phyloP scores from a whole-genome alignment of 2,797 vertebrate species.

The Esox masquinongy region DNA sequence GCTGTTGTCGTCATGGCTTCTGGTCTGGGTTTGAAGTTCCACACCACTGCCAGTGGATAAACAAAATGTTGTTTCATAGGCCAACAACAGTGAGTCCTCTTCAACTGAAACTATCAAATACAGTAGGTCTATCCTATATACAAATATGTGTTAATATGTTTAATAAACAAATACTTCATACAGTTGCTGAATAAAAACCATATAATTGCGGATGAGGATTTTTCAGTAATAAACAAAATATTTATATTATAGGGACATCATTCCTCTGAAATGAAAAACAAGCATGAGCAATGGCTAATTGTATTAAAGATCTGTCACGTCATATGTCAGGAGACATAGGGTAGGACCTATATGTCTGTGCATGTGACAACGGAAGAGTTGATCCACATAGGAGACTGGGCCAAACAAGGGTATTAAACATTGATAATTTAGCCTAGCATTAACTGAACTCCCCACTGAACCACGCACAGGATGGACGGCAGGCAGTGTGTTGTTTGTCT shows the following conservation, averaged over 20 bases:
- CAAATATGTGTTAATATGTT: neutral
- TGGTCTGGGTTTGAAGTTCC: neutral
- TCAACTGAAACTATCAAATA: neutral
- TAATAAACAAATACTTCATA: neutral
- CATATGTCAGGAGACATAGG: neutral
- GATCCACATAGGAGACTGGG: neutral
- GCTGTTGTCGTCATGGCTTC: constrained; percentile 9
- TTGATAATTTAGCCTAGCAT: neutral
- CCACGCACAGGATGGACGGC: neutral
- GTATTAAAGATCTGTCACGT: neutral
- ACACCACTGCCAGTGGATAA: neutral
- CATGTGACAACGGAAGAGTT: neutral
- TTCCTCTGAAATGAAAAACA: neutral
- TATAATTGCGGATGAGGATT: neutral
- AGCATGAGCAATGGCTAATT: neutral
- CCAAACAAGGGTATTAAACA: neutral
- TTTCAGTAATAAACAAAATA: neutral
- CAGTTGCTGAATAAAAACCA: neutral
- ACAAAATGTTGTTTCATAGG: neutral
- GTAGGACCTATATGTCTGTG: neutral
- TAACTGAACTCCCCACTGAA: neutral
- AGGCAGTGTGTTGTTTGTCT: neutral
- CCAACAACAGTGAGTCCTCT: neutral
- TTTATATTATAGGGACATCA: neutral
- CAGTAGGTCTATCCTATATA: neutral